phyloP scores from a whole-genome alignment of 2,797 vertebrate species.

The Phataginus tricuspis region DNA sequence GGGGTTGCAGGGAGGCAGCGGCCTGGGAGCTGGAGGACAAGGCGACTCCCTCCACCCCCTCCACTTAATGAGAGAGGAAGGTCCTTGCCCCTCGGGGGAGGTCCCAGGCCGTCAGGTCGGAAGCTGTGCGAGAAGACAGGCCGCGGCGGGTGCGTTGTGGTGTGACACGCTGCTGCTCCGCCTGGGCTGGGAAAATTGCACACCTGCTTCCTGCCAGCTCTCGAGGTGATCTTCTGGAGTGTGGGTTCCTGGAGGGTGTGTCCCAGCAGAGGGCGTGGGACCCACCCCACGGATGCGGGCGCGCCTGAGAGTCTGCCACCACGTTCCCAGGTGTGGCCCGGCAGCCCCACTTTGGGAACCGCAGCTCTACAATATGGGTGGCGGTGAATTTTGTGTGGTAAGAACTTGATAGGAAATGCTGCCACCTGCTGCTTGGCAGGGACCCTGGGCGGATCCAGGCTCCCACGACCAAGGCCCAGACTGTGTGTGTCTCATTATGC shows the following conservation, averaged over 20 bases:
- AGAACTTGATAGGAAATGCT: neutral
- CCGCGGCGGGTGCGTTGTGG: neutral
- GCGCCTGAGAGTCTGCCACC: neutral
- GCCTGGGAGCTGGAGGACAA: neutral
- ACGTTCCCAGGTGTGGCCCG: neutral
- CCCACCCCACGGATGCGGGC: neutral
- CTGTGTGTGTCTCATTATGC: neutral
- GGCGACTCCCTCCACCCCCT: neutral
- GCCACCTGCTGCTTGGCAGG: neutral
- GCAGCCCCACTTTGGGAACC: neutral
- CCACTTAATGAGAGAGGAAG: neutral
- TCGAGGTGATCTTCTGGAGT: neutral
- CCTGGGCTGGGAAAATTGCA: rapidly evolving
- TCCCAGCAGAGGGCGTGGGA: neutral
- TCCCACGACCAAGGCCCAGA: neutral
- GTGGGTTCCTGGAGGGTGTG: neutral
- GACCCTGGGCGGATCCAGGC: neutral
- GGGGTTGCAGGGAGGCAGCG: neutral
- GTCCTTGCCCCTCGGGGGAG: neutral
- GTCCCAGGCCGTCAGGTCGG: neutral
- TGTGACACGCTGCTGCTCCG: neutral
- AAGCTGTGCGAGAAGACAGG: rapidly evolving
- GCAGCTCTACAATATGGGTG: neutral
- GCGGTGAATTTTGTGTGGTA: rapidly evolving
- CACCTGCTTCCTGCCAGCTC: neutral